Evolutionary conservation across 2,113 vertebrate species (phyloP), one percentile per base, ranked within the genome.

Genomic region (Tupaia chinensis): DNA sequence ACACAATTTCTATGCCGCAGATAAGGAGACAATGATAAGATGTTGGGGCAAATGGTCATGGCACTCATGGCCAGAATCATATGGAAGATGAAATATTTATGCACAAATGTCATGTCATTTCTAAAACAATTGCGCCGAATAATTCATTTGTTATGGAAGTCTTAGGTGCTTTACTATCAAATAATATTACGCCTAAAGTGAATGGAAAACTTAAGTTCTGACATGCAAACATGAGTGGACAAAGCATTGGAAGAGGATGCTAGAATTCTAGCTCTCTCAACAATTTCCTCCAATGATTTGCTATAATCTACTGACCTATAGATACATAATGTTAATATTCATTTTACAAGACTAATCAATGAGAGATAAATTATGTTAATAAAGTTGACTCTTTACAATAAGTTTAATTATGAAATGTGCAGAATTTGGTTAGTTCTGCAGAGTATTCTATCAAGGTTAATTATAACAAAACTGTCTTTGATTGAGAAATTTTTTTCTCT

Each of bases 31-130:
- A 17, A 22, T 58, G 10, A 19, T 3, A 44, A 44, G 13, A 2
- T 22, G 2, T 3, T n/a, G 54, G 16, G 14, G 13, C 0, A 9
- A 20, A 20, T 60, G 32, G n/a, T 23, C 23, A 10, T 53, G 3
- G 14, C 22, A n/a, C 15, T 69, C n/a, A 7, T 9, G 60, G 44
- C n/a, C 25, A 76, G 4, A 56, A 17, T 54, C 54, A 77, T 7
- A 19, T 14, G 23, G 3, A 82, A 66, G n/a, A n/a, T n/a, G n/a
- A n/a, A n/a, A n/a, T n/a, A n/a, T n/a, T n/a, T n/a, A n/a, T n/a
- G n/a, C n/a, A n/a, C n/a, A n/a, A n/a, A n/a, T n/a, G n/a, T n/a
- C n/a, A n/a, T n/a, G n/a, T n/a, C n/a, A n/a, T n/a, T n/a, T n/a
- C n/a, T n/a, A n/a, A n/a, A n/a, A n/a, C n/a, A n/a, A n/a, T n/a